phyloP scores from a whole-genome alignment of 2,797 vertebrate genomes.

The Buphagus erythrorhynchus region DNA sequence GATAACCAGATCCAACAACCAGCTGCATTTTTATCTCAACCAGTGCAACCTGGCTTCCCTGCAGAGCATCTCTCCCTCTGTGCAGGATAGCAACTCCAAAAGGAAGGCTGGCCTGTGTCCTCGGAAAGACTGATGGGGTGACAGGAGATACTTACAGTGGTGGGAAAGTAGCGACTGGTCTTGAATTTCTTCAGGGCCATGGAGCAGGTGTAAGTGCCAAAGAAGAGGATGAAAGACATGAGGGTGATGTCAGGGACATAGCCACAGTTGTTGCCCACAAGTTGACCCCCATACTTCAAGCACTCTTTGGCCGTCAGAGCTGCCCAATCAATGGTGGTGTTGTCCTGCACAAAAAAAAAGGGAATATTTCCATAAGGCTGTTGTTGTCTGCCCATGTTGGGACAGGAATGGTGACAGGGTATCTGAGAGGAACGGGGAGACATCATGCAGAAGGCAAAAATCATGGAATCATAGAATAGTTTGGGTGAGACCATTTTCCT shows the following conservation, averaged over 20 bases:
- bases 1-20: not conserved
- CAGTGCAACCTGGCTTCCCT: not conserved
- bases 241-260: constrained; percentile 93
- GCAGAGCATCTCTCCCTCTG: not conserved
- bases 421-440: not conserved
- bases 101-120: not conserved
- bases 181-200: constrained; percentile 99
- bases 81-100: not conserved
- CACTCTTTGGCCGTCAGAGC: constrained; percentile 87
- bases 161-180: constrained; percentile 94
- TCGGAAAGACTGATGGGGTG: not conserved
- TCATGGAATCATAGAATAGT: accelerated
- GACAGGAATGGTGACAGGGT: not conserved
- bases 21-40: not conserved
- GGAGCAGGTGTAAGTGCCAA: constrained; percentile 95
- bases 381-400: too few relatives aligned
- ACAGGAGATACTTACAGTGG: constrained; percentile 84
- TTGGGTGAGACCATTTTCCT: not conserved
- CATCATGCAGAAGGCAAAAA: not conserved
- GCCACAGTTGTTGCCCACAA: constrained; percentile 87
- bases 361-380: not conserved
- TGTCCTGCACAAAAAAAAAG: constrained; percentile 54
- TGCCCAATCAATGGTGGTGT: constrained; percentile 86
- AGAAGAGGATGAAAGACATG: constrained; percentile 96
- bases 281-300: constrained; percentile 84